Evolutionary conservation across 1,140 invertebrate species (phyloP), one percentile per base, ranked within the genome.

Genomic region (Orius insidiosus): DNA sequence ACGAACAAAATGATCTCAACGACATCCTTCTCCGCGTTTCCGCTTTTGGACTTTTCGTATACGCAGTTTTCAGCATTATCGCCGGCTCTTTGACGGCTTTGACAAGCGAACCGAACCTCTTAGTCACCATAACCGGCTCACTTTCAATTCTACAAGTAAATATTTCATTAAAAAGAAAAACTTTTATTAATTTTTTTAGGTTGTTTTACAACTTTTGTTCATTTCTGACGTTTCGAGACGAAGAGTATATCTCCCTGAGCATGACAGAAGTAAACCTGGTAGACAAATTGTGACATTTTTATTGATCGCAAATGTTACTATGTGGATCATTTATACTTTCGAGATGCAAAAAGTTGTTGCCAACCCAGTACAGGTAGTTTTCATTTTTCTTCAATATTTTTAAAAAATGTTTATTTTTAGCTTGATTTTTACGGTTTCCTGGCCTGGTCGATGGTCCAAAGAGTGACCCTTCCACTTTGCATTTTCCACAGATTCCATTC

Each of bases 401-500:
- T 36, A 36, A 11, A 11, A n/a, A 46, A 30, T 50, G 51, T 38
- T 44, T 63, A 57, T n/a, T n/a, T n/a, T n/a, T 83, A 92, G 69
- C 68, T 89, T 49, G 76, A 86, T 52, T 94, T 95, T 70, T 98
- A 93, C 58, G 89, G 89, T 18, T 85, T 85, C 60, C 72, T 93
- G 39, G 78, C 88, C 15, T 98, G 93, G 93, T 80, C 86, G 30
- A 78, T 96, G 50, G 83, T 98, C 16, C 85, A 90, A 59, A 81
- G 88, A 53, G 75, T 94, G 49, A 92, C 88, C 54, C 68, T 96
- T 37, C 93, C 93, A 7, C 75, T 97, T 38, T 88, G 87, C 69
- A 95, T 97, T 60, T 97, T 96, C 75, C 85, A 89, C 66, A 79
- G 86, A 52, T 97, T 96, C 77, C 92, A 96, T 67, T 94, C 89